Conservation (phyloP, 2,888 invertebrate genomes). For the Perizoma flavofasciatum region DNA sequence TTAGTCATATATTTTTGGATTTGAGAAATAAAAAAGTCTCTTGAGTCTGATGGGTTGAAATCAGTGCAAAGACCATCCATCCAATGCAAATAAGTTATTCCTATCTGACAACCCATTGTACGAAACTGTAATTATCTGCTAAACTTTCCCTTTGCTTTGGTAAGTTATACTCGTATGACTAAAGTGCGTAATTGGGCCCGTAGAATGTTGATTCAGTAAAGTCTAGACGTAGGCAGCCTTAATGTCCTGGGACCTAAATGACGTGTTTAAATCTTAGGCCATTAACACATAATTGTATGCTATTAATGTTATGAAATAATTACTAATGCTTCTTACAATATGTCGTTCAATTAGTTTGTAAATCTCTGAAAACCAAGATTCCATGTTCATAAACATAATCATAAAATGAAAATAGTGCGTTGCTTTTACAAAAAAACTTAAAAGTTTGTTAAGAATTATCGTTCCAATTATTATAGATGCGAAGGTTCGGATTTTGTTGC, state of each 20-base stretch:
- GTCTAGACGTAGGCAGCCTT: conserved; percentile 34
- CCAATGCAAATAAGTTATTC: no score
- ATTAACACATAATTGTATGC: conserved; percentile 44
- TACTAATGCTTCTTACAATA: conserved; percentile 26
- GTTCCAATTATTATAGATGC: no score
- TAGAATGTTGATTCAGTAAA: conserved; percentile 50
- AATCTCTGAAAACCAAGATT: conserved; percentile 3
- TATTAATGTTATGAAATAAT: conserved; percentile 36
- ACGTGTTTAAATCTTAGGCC: conserved; percentile 42
- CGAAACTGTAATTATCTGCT: not conserved
- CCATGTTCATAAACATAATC: not conserved
- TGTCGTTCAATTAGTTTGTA: conserved; percentile 17
- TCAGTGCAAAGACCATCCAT: no score
- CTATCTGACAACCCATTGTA: not conserved
- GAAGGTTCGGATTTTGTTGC: no score
- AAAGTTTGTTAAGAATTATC: no score
- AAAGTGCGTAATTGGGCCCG: conserved; percentile 42
- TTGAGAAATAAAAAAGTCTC: no score
- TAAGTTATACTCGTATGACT: conserved; percentile 13
- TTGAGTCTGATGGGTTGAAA: no score
- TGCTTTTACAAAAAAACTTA: no score
- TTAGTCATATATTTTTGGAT: no score
- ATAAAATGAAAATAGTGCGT: conserved; percentile 1
- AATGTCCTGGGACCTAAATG: conserved; percentile 42
- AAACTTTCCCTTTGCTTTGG: not conserved